Evolutionary conservation across 2,797 vertebrate species (phyloP), one percentile per base, ranked within the genome.

Genomic region (Gadopsis marmoratus): DNA sequence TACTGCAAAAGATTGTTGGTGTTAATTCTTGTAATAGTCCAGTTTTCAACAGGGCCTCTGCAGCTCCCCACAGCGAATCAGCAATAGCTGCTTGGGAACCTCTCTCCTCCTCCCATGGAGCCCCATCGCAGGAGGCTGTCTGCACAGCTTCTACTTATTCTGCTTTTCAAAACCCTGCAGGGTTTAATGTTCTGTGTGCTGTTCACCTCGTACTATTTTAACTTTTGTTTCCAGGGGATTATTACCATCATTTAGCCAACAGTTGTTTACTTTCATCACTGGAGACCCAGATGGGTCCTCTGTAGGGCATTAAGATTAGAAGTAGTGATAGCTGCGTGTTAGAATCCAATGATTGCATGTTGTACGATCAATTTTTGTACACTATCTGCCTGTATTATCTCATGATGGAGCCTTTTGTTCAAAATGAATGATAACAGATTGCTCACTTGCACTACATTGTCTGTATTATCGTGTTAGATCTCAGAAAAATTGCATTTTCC

Each of bases 21-120:
- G 63, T 86, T 82, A 75, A 71, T 87, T 74, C 61, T 87, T 69
- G 56, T 85, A 85, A 89, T 76, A 62, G 71, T 86, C 74, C 71
- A 63, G 73, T 79, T 88, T 88, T 81, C 39, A 73, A 75, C 58
- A 60, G 83, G 54, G 76, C 67, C 62, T 55, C 62, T 64, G 65
- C 63, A 58, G 78, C 67, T 81, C 50, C 85, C 82, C 69, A 72
- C 81, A 65, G 83, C 2, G 48, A 86, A 71, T 71, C 72, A 55
- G 66, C 83, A 88, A 89, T 72, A 78, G 86, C 91, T 93, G 89
- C 91, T 87, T 88, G 88, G 91, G 85, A 94, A 89, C 91, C 74
- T 72, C 69, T 88, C 86, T 48, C 70, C 54, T 69, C 74, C 71
- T 77, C 58, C 86, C 55, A 56, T 76, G 64, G 48, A 82, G 79